phyloP scores from a whole-genome alignment of 1,140 invertebrate genomes.

The Aphidius ervi region DNA sequence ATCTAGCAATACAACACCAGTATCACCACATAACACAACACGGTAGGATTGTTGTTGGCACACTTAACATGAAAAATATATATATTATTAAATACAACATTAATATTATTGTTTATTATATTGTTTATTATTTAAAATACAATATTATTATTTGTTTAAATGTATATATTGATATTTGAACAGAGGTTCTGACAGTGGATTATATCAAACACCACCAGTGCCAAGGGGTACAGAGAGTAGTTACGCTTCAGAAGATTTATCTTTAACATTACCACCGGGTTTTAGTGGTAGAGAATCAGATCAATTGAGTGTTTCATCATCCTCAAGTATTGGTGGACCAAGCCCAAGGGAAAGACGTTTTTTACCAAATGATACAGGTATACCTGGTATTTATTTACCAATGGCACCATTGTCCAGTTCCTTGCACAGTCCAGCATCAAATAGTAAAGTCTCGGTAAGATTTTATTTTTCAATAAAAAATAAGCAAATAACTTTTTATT shows the following conservation, averaged over 20 bases:
- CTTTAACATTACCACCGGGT: constrained; percentile 46
- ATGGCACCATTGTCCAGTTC: constrained; percentile 54
- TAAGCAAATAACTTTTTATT: no score
- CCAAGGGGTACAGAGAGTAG: constrained; percentile 54
- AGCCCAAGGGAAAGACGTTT: constrained; percentile 51
- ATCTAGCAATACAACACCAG: constrained; percentile 48
- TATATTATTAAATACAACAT: constrained; percentile 6
- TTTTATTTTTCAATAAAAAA: no score
- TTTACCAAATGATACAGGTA: constrained; percentile 43
- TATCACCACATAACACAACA: constrained; percentile 44
- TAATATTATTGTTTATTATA: neutral
- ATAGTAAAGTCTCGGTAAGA: constrained; percentile 54
- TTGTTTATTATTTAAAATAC: no score
- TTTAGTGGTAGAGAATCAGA: constrained; percentile 50
- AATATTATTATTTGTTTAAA: neutral
- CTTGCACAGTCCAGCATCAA: constrained; percentile 47
- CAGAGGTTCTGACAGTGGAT: constrained; percentile 57
- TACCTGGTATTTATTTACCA: constrained; percentile 53
- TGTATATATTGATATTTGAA: constrained; percentile 29
- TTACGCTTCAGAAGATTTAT: constrained; percentile 56
- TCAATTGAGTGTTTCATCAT: constrained; percentile 56
- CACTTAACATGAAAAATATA: neutral
- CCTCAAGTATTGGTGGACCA: constrained; percentile 53
- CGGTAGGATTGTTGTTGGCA: constrained; percentile 36
- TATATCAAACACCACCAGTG: constrained; percentile 56